Percentiles rank a stretch among this genome's conserved stretches.
Evolutionary conservation across 2,888 invertebrate species (phyloP).

Genomic region (Aphidoletes aphidimyza): DNA sequence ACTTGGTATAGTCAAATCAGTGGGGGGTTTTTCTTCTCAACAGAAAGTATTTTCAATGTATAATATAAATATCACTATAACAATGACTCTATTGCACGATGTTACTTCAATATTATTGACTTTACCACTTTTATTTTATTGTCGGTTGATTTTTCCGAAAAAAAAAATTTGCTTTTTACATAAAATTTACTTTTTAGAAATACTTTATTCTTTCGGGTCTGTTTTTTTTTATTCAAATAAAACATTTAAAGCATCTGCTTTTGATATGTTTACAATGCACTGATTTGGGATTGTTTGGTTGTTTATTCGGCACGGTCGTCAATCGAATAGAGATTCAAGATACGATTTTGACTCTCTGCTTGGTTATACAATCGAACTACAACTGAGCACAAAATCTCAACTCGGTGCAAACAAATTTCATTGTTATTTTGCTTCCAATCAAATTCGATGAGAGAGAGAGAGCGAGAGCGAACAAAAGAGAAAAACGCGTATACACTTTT

Average conservation of each 20-base stretch:
- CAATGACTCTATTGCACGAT: not conserved
- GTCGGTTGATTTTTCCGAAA: not conserved
- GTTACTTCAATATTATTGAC: not conserved
- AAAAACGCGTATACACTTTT: too few relatives aligned
- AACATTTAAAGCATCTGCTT: constrained; percentile 29
- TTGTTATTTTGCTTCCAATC: not conserved
- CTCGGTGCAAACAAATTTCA: not conserved
- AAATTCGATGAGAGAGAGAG: not conserved
- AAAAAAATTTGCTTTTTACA: too few relatives aligned
- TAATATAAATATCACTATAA: constrained; percentile 34
- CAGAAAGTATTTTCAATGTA: too few relatives aligned
- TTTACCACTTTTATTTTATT: constrained; percentile 5
- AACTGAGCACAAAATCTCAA: not conserved
- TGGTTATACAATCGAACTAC: constrained; percentile 51
- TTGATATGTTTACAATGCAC: constrained; percentile 52
- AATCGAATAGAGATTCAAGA: not conserved
- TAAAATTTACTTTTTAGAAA: not conserved
- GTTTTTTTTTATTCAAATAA: not conserved
- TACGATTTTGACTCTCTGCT: constrained; percentile 4
- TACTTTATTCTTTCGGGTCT: not conserved
- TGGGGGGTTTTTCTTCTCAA: not conserved
- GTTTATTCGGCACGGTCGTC: not conserved
- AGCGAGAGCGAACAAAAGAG: not conserved
- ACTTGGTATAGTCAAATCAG: not conserved
- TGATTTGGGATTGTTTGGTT: constrained; percentile 12